Conservation (phyloP, 2,113 vertebrate species). For the Otis tarda region DNA sequence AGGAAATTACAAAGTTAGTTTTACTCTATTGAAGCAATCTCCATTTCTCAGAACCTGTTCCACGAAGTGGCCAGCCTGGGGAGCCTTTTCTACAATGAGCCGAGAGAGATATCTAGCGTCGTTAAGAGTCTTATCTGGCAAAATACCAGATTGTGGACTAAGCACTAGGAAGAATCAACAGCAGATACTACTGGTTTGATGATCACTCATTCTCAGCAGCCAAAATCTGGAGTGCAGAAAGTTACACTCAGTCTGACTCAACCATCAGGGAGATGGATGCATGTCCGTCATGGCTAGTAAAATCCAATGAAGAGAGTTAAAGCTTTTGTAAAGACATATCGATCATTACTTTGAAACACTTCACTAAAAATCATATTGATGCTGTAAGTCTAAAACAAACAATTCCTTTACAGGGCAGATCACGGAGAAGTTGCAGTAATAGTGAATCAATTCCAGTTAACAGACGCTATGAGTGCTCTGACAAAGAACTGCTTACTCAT, state of each 20-base stretch:
- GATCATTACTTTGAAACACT: slow-evolving; percentile 60
- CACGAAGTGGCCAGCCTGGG: neutral
- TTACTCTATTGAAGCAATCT: neutral
- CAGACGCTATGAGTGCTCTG: neutral
- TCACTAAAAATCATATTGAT: slow-evolving; percentile 65
- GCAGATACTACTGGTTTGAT: neutral
- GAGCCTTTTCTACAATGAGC: neutral
- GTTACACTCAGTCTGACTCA: neutral
- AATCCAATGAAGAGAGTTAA: slow-evolving; percentile 45
- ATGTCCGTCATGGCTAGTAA: neutral
- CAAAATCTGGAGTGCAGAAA: neutral
- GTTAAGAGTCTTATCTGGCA: neutral
- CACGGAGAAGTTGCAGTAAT: slow-evolving; percentile 44
- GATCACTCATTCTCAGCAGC: neutral
- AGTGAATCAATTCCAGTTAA: slow-evolving; percentile 55
- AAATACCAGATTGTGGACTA: neutral
- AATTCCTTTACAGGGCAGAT: slow-evolving; percentile 48
- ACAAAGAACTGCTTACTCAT: slow-evolving; percentile 28
- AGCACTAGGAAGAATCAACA: neutral
- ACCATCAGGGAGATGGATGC: neutral
- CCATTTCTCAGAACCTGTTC: neutral
- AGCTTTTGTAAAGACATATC: slow-evolving; percentile 30
- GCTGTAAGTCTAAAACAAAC: slow-evolving; percentile 48
- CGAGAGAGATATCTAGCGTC: neutral
- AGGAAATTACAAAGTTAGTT: slow-evolving; percentile 56